These are phyloP conservation scores for Manis crassicaudata DNA, from an alignment of 2,797 vertebrate species.

Conservation along the genomic window DNA sequence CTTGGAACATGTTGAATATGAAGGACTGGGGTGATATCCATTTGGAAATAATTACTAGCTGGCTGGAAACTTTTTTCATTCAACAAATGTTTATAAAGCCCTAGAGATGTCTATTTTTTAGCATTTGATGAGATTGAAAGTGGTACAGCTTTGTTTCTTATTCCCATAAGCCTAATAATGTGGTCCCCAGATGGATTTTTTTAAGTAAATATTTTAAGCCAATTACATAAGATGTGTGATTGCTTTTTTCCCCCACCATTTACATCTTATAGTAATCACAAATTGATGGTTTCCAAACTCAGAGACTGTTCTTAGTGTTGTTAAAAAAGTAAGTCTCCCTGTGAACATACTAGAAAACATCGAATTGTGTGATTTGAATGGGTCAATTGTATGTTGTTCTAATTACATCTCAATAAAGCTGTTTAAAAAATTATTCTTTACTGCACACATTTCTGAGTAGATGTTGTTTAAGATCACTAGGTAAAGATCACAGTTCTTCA, in stretches of 20 bases:
- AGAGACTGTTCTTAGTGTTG: conserved; percentile 29
- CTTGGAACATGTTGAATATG: neutral
- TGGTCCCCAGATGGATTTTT: conserved; percentile 15
- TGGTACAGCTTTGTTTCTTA: neutral
- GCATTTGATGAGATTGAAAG: neutral
- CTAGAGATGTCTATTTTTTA: neutral
- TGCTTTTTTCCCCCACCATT: neutral
- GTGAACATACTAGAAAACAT: neutral
- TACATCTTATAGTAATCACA: conserved; percentile 26
- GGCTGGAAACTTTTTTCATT: conserved; percentile 36
- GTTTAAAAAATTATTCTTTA: conserved; percentile 7
- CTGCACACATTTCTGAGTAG: conserved; percentile 31
- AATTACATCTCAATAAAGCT: conserved; percentile 27
- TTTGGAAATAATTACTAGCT: conserved; percentile 39
- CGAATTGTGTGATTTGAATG: neutral
- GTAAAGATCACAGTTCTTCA: neutral
- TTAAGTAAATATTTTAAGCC: conserved; percentile 46
- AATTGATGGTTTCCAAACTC: conserved; percentile 19
- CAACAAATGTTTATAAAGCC: neutral
- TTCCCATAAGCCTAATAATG: neutral
- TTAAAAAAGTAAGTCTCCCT: neutral
- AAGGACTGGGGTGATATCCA: neutral
- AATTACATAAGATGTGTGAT: neutral
- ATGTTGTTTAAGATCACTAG: conserved; percentile 23
- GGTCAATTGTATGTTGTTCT: conserved; percentile 7